Conservation (phyloP, 1,140 invertebrate genomes). For the Glossosoma conforme region DNA sequence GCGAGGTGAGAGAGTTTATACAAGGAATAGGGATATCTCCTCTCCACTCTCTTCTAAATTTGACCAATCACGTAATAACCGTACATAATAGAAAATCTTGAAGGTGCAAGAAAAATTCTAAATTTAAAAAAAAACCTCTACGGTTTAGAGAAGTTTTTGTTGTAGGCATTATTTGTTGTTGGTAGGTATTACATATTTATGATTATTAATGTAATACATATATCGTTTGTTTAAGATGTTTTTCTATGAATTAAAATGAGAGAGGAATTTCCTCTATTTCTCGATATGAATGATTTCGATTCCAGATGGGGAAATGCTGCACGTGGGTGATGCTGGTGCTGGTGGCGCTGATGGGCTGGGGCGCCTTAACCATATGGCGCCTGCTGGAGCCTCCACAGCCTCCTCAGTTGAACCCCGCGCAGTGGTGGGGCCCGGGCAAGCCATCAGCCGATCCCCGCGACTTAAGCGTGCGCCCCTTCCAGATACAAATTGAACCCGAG, state of each 20-base stretch:
- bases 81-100: too few species aligned
- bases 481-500: constrained; percentile 47
- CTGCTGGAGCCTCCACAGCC: constrained; percentile 28
- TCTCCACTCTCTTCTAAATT: too few species aligned
- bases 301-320: constrained; percentile 12
- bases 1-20: too few species aligned
- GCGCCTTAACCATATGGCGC: background rate
- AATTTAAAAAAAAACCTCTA: too few species aligned
- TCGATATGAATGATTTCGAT: background rate
- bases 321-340: background rate
- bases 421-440: constrained; percentile 50
- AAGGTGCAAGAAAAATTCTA: too few species aligned
- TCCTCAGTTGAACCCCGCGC: constrained; percentile 38
- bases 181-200: background rate
- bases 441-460: constrained; percentile 35
- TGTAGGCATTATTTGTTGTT: background rate
- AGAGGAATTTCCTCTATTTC: background rate
- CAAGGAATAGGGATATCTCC: too few species aligned
- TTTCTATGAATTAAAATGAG: background rate
- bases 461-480: constrained; percentile 44
- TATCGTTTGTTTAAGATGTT: background rate
- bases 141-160: background rate
- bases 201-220: background rate
- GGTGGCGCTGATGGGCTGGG: constrained; percentile 1
- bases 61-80: too few species aligned